A percentile compares a stretch with the other conserved stretches of the same genome.
phyloP scores from a whole-genome alignment of 2,113 vertebrate species.

The Serilophus lunatus region DNA sequence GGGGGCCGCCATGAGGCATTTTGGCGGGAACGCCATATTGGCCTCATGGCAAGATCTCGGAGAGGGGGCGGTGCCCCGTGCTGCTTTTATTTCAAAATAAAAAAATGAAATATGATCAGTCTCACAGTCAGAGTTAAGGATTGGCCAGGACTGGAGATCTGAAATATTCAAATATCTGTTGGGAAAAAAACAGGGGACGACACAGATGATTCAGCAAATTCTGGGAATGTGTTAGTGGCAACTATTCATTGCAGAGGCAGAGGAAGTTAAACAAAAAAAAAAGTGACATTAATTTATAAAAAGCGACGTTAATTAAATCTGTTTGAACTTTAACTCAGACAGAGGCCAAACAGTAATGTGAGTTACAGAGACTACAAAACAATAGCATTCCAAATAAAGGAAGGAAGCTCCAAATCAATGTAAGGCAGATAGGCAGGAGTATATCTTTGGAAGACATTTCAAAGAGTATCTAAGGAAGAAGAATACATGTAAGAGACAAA shows the following conservation, averaged over 20 bases:
- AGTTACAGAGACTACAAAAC: not conserved
- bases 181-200: not conserved
- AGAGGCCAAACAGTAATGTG: not conserved
- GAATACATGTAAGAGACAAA: not conserved
- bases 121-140: not conserved
- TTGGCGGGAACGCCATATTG: too few relatives aligned
- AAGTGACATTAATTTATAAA: conserved; percentile 1
- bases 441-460: not conserved
- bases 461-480: not conserved
- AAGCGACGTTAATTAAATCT: not conserved
- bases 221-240: not conserved
- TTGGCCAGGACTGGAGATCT: not conserved
- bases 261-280: conserved; percentile 37
- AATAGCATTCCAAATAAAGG: conserved; percentile 22
- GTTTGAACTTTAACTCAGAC: conserved; percentile 4
- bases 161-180: not conserved
- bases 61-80: too few relatives aligned
- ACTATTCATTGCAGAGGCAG: not conserved
- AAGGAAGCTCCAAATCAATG: not conserved
- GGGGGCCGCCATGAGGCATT: too few relatives aligned
- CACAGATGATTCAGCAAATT: not conserved
- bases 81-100: not conserved
- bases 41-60: too few relatives aligned
- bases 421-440: not conserved
- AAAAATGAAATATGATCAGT: not conserved